phyloP scores from a whole-genome alignment of 2,113 vertebrate genomes.

The Suricata suricatta region DNA sequence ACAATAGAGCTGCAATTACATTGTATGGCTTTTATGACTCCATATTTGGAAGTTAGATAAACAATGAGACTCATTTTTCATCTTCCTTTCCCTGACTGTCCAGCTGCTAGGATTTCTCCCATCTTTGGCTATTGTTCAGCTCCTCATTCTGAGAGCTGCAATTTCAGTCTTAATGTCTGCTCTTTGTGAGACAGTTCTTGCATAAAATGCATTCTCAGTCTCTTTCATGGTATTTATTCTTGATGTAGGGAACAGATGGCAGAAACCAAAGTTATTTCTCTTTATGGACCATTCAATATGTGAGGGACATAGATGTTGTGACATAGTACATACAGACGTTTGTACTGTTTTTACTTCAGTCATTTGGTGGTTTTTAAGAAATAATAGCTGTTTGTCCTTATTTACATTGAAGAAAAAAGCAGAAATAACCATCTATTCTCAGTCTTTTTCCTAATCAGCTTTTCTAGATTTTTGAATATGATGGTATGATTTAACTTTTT shows the following conservation, averaged over 20 bases:
- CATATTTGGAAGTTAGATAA: constrained; percentile 61
- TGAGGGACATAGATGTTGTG: constrained; percentile 15
- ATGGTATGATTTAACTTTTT: neutral
- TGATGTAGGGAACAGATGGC: constrained; percentile 41
- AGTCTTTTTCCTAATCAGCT: constrained; percentile 11
- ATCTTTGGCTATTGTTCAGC: constrained; percentile 59
- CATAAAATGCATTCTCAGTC: constrained; percentile 63
- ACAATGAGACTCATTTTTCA: constrained; percentile 1
- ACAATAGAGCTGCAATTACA: constrained; percentile 37
- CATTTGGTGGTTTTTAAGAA: constrained; percentile 56
- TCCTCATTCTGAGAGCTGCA: constrained; percentile 20
- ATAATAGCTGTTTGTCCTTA: constrained; percentile 9
- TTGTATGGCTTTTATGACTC: constrained; percentile 54
- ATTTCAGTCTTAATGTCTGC: constrained; percentile 33
- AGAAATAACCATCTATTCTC: constrained; percentile 20
- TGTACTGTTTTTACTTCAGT: constrained; percentile 43
- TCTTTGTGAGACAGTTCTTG: constrained; percentile 53
- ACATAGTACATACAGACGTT: constrained; percentile 10
- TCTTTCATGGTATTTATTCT: constrained; percentile 5
- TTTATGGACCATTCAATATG: constrained; percentile 52
- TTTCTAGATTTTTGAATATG: constrained; percentile 43
- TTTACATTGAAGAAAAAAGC: constrained; percentile 38
- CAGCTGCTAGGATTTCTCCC: constrained; percentile 63
- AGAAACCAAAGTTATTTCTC: constrained; percentile 42
- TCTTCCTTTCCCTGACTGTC: constrained; percentile 36